A percentile compares a stretch with the other conserved stretches of the same genome.
Conservation (phyloP, 2,888 invertebrate genomes). For the Margaritifera margaritifera region DNA sequence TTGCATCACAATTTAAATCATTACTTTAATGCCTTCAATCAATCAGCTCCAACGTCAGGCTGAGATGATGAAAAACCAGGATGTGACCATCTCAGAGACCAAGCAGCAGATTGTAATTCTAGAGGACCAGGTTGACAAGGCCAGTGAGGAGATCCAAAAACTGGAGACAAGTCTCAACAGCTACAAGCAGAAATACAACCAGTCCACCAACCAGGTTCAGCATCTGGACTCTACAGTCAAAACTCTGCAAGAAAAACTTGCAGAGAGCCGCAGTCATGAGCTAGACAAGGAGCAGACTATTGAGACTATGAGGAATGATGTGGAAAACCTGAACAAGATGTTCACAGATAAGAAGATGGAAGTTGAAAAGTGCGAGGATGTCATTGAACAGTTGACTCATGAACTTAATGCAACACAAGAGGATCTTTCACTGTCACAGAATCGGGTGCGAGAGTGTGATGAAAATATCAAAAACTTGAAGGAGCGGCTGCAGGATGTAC, state of each 20-base stretch:
- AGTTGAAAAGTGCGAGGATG: slow-evolving; percentile 64
- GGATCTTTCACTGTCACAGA: slow-evolving; percentile 60
- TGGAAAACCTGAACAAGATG: slow-evolving; percentile 61
- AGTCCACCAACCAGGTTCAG: slow-evolving; percentile 50
- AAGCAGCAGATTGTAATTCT: slow-evolving; percentile 63
- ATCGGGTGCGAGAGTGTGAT: slow-evolving; percentile 57
- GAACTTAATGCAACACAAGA: slow-evolving; percentile 65
- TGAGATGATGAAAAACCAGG: slow-evolving; percentile 57
- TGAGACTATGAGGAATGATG: slow-evolving; percentile 58
- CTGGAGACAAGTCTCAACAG: slow-evolving; percentile 53
- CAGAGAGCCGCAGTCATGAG: slow-evolving; percentile 60
- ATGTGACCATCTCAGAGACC: slow-evolving; percentile 54
- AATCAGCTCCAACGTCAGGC: slow-evolving; percentile 55
- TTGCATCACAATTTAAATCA: not conserved
- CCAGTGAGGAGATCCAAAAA: slow-evolving; percentile 49
- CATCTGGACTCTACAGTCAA: slow-evolving; percentile 62
- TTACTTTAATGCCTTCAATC: not conserved
- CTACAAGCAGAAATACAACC: slow-evolving; percentile 65
- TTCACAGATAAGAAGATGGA: slow-evolving; percentile 62
- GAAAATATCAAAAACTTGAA: slow-evolving; percentile 58
- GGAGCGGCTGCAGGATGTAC: slow-evolving; percentile 56
- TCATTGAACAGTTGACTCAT: slow-evolving; percentile 66
- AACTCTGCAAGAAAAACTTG: slow-evolving; percentile 63
- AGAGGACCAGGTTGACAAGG: slow-evolving; percentile 60
- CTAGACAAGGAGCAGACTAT: slow-evolving; percentile 59